Evolutionary conservation across 2,888 invertebrate species (phyloP), one percentile per base, ranked within the genome.

Genomic region (Sesia bembeciformis): DNA sequence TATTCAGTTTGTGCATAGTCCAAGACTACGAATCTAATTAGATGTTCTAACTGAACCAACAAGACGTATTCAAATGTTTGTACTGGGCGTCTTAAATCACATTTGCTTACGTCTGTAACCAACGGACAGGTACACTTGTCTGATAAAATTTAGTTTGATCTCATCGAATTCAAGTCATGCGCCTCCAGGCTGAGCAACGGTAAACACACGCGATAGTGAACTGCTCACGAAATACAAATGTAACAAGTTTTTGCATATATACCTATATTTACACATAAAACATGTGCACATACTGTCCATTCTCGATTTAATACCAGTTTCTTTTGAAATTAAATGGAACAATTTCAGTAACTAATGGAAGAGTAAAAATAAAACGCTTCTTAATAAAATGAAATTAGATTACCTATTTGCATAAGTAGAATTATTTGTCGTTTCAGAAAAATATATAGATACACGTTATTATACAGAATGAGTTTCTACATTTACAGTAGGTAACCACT

Each of bases 1-100:
- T 69, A 84, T 80, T 81, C 83, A 71, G 73, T 70, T 73, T 71
- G 76, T 70, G 73, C 74, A 67, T 76, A 71, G 70, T 65, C 72
- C 70, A 73, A 66, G 76, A 73, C 76, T 78, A 71, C 56, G 49
- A 41, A 56, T 70, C 74, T 84, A 80, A 87, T 86, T 80, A 83
- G 72, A 73, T 67, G 64, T 51, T 64, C 63, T 67, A 55, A 58
- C 55, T 66, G 71, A 68, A 69, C 75, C 72, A 75, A 81, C 81
- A 78, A 82, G 76, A 77, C 78, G 74, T 70, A 76, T 74, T 75
- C 77, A 77, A 84, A 82, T 85, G 83, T 87, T 89, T 87, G 86
- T 81, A 74, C 84, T 81, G 74, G 72, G 62, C 72, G 76, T 82
- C 87, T 81, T 84, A 86, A 88, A 88, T 87, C 81, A 81, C 79